Conservation (phyloP, 2,797 vertebrate species). For the Tenualosa thibaudeaui region DNA sequence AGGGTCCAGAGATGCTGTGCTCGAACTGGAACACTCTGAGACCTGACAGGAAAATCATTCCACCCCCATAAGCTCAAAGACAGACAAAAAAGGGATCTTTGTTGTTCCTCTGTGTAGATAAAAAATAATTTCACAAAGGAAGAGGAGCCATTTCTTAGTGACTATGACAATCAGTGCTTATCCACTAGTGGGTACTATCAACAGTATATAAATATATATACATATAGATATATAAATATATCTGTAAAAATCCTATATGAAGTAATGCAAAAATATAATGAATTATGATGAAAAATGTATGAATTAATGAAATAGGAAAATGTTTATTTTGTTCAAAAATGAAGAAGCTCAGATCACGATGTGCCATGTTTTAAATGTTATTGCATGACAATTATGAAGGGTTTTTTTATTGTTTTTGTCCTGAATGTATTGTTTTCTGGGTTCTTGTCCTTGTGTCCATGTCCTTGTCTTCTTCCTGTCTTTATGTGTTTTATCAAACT, state of each 20-base stretch:
- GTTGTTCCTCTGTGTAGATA: conserved; percentile 57
- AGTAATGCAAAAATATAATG: conserved; percentile 73
- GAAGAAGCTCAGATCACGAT: conserved; percentile 61
- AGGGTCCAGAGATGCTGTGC: conserved; percentile 14
- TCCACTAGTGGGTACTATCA: conserved; percentile 57
- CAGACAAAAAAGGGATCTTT: conserved; percentile 53
- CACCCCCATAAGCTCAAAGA: conserved; percentile 43
- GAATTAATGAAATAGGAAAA: conserved; percentile 57
- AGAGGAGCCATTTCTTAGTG: conserved; percentile 64
- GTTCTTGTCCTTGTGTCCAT: conserved; percentile 64
- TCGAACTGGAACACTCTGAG: conserved; percentile 28
- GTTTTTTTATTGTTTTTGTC: conserved; percentile 64
- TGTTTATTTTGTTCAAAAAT: conserved; percentile 62
- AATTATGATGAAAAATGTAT: conserved; percentile 48
- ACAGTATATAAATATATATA: conserved; percentile 52
- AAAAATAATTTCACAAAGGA: conserved; percentile 46
- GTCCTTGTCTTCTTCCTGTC: conserved; percentile 60
- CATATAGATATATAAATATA: conserved; percentile 47
- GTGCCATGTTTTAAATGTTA: conserved; percentile 79
- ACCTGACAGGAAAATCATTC: conserved; percentile 28
- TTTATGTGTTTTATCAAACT: conserved; percentile 26
- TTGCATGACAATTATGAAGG: conserved; percentile 84
- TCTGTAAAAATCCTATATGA: conserved; percentile 67
- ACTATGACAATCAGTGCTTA: conserved; percentile 71
- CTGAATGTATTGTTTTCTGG: conserved; percentile 69